Evolutionary conservation across 2,113 vertebrate species (phyloP), one percentile per base, ranked within the genome.

Genomic region (Neotoma lepida): DNA sequence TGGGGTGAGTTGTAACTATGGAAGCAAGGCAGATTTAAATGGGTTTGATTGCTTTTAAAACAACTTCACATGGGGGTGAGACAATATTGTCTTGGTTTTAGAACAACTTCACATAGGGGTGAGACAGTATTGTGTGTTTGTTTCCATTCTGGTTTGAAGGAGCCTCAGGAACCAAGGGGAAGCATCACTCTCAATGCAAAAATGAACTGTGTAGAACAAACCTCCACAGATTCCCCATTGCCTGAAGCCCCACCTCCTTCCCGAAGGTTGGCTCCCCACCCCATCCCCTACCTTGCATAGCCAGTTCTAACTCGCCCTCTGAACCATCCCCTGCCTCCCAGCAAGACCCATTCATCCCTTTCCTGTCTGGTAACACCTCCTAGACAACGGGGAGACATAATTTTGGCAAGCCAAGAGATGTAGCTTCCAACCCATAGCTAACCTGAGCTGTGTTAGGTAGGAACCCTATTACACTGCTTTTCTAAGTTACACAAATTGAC

Each of bases 401-500:
- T 95, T 66, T 96, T 96, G 96, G 94, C 84, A 96, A 97, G 97
- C 80, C 80, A 61, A 97, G 96, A 98, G 97, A 97, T 95, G 91
- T 92, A 97, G 90, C 96, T 82, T 97, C 95, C 93, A 97, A 88
- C 93, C 95, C 84, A 90, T 10, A 70, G 97, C 95, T 93, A 96
- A 93, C 95, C 95, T 95, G 95, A 84, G 95, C 91, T 96, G 88
- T 94, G 95, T 92, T 61, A 82, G 54, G 58, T 89, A 88, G 94
- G 92, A 97, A 93, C 96, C 94, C 94, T 26, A 82, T 96, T 95
- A 97, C 70, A 94, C 97, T 97, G 98, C 97, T 98, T 98, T 98
- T 98, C 97, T 97, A 98, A 98, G 96, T 98, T 97, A 98, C 96
- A 95, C 98, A 98, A 98, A 98, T 98, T 97, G 97, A 98, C 97